These are phyloP conservation scores for Myrmecobius fasciatus DNA, from an alignment of 2,113 vertebrate genomes.

Conservation along the genomic window DNA sequence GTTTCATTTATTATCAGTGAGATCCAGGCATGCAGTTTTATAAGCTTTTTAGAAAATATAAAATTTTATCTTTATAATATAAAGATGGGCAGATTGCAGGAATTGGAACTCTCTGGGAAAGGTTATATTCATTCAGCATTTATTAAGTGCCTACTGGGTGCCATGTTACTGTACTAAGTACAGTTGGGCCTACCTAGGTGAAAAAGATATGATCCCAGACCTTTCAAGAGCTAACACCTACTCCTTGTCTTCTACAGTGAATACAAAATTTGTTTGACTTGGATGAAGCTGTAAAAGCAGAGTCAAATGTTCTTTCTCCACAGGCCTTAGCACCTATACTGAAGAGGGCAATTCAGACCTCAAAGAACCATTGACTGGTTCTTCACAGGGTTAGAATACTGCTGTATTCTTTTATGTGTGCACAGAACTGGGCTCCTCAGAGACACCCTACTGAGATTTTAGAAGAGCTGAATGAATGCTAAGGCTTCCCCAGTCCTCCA, in stretches of 20 bases:
- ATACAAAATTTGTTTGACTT: background rate
- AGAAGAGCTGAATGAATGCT: background rate
- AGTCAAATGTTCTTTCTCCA: background rate
- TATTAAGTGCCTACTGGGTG: background rate
- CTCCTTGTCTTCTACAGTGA: background rate
- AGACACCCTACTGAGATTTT: background rate
- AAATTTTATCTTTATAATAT: background rate
- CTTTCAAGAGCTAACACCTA: background rate
- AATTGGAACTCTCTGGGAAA: background rate
- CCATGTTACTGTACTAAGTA: background rate
- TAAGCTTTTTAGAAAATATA: background rate
- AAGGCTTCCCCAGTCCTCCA: background rate
- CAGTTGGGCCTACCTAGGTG: background rate
- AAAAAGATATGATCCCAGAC: background rate
- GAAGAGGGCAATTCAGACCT: background rate
- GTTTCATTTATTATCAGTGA: conserved; percentile 17
- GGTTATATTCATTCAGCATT: background rate
- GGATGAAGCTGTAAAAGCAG: background rate
- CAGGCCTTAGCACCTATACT: background rate
- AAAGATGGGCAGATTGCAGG: background rate
- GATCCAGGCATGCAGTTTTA: background rate
- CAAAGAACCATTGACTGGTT: background rate
- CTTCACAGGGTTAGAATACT: background rate
- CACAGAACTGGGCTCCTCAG: background rate
- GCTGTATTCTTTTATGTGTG: background rate